Evolutionary conservation across 2,113 vertebrate genomes (phyloP), one percentile per base, ranked within the genome.

Genomic region (Jaculus jaculus): DNA sequence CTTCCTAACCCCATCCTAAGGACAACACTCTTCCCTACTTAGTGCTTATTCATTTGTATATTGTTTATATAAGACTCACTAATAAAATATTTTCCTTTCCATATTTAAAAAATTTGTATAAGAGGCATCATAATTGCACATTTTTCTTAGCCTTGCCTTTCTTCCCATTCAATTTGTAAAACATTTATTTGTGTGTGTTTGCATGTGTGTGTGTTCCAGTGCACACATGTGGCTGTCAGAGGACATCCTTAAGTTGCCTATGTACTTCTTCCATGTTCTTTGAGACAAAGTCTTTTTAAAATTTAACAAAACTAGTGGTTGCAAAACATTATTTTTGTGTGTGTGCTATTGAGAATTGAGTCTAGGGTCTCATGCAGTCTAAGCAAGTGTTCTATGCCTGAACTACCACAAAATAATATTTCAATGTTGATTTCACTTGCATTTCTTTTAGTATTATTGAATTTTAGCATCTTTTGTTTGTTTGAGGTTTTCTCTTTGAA

Each of bases 401-500:
- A 30, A 28, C 2, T 51, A 51, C 34, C 17, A 13, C 23, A 72
- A 94, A 85, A 66, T 79, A 0, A 0, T 30, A 28, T 89, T 80
- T 92, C 7, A 28, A 28, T 85, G 30, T 23, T 92, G 37, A 60
- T 80, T 94, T 94, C 42, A 77, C 65, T 92, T 91, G 21, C 2
- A 28, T 84, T 85, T 73, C 20, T 60, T 51, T 84, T 26, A 54
- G 69, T 84, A 47, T 65, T 88, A 17, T 34, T 90, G 23, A 93
- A 58, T 17, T 42, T 90, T 65, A 94, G 30, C 13, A 51, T 47
- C 6, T 85, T 69, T 89, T 84, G 1, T 71, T 3, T 63, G 5
- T 32, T 85, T 93, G 32, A 18, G 17, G 2, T 88, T 51, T 86
- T 94, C 54, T 87, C 32, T 91, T 91, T 81, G 39, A 84, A 81